Evolutionary conservation across 2,113 vertebrate genomes (phyloP), one percentile per base, ranked within the genome.

Genomic region (Garra rufa): DNA sequence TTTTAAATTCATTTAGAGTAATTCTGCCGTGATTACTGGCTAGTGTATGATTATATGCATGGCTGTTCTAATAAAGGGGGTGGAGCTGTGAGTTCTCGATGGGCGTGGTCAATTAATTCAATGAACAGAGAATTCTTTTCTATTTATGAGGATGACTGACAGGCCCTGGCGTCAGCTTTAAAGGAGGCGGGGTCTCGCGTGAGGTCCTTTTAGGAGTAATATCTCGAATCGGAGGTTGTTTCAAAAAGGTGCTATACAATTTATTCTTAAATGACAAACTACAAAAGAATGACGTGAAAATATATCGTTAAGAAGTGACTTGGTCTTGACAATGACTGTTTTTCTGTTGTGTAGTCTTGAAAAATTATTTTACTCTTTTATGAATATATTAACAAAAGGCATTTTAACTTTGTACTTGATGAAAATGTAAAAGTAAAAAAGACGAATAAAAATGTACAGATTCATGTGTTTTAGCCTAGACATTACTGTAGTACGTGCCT

Each of bases 371-470:
- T 98, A 97, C 96, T 99, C 97, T 99, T 97, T 96, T 98, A 98
- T 97, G 97, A 97, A 98, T 97, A 97, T 95, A 95, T 95, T 93
- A 95, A 95, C 87, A 57, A 96, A 98, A 97, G 95, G 95, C 97
- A 98, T 99, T 99, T 98, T 99, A 99, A 98, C 97, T 99, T 99
- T 99, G 97, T 99, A 99, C 97, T 98, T 99, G 97, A 99, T 86
- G 93, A 86, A 91, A 89, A 94, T 94, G 93, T 94, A 94, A 93
- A 82, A 78, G 87, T 84, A 95, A 96, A 94, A 92, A 94, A 96
- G 96, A 92, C 93, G 91, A 92, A 94, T 93, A 87, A 93, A 94
- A 94, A 93, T 92, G 83, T 88, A 93, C 93, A 96, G 96, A 94
- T 98, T 98, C 96, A 95, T 96, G 97, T 99, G 97, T 97, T 97